Conservation (phyloP, 2,888 invertebrate genomes). For the Cotesia congregata region DNA sequence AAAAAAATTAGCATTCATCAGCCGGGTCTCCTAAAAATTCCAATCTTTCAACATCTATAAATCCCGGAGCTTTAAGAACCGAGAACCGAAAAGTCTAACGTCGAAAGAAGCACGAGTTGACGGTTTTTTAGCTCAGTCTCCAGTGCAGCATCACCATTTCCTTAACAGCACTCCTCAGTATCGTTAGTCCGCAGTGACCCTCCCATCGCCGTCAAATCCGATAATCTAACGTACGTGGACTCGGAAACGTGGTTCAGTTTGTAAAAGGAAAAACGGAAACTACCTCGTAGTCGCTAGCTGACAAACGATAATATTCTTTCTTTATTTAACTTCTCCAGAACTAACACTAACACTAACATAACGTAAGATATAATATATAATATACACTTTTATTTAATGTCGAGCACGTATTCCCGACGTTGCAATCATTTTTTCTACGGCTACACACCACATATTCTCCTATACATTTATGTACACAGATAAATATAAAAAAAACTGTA, state of each 20-base stretch:
- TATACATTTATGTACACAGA: slow-evolving; percentile 5
- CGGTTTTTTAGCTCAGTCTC: background rate
- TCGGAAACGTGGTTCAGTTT: slow-evolving; percentile 35
- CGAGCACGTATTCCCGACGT: slow-evolving; percentile 30
- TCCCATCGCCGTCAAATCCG: slow-evolving; percentile 25
- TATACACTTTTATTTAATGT: slow-evolving; percentile 11
- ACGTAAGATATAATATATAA: too few relatives aligned
- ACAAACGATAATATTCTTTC: slow-evolving; percentile 38
- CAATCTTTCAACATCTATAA: too few relatives aligned
- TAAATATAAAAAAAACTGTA: background rate
- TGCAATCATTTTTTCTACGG: slow-evolving; percentile 20
- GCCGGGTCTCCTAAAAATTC: too few relatives aligned
- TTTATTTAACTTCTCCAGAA: slow-evolving; percentile 6
- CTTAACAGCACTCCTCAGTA: slow-evolving; percentile 5
- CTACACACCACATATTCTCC: background rate
- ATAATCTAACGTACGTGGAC: slow-evolving; percentile 44
- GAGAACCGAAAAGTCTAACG: too few relatives aligned
- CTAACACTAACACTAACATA: too few relatives aligned
- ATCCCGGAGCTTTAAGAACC: too few relatives aligned
- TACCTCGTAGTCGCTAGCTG: slow-evolving; percentile 18
- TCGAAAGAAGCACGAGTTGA: background rate
- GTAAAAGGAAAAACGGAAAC: slow-evolving; percentile 25
- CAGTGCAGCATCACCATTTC: background rate
- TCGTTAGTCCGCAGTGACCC: slow-evolving; percentile 32
- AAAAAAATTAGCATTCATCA: too few relatives aligned